These are phyloP conservation scores for Ichneumon xanthorius DNA, from an alignment of 2,888 invertebrate species.

Conservation along the genomic window DNA sequence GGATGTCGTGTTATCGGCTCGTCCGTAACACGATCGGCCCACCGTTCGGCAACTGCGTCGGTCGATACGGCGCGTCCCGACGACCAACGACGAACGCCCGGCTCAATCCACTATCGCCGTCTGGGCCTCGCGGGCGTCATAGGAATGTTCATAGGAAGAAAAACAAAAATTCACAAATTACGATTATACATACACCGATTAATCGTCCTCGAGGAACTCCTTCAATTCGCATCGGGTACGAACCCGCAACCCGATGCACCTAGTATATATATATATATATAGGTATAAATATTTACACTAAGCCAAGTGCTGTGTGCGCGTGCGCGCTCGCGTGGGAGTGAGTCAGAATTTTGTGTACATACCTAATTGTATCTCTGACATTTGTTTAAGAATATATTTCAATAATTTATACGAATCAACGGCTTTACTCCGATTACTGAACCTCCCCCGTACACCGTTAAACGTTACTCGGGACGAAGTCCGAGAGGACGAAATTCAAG, in stretches of 20 bases:
- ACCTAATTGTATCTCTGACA: slow-evolving; percentile 80
- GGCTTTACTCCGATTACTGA: neutral
- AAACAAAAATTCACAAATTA: slow-evolving; percentile 38
- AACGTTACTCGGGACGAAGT: neutral
- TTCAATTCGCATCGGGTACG: slow-evolving; percentile 30
- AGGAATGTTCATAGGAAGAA: slow-evolving; percentile 28
- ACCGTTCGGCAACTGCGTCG: neutral
- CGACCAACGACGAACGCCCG: neutral
- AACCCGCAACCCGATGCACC: neutral
- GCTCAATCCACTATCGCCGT: neutral
- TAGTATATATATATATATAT: slow-evolving; percentile 40
- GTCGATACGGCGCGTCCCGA: slow-evolving; percentile 2
- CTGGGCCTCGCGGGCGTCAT: slow-evolving; percentile 1
- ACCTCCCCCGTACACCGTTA: neutral
- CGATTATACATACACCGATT: slow-evolving; percentile 27
- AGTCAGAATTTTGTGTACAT: slow-evolving; percentile 82
- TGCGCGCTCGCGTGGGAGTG: slow-evolving; percentile 77
- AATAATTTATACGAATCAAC: slow-evolving; percentile 82
- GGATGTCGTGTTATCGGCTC: slow-evolving; percentile 24
- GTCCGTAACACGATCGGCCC: slow-evolving; percentile 4
- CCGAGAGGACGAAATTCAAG: neutral
- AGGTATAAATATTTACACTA: slow-evolving; percentile 49
- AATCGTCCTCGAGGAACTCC: slow-evolving; percentile 34
- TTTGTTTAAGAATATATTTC: slow-evolving; percentile 84
- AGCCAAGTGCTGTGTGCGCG: slow-evolving; percentile 72